These are phyloP conservation scores for Gobio occitaniae DNA, from an alignment of 2,797 vertebrate species.

Conservation along the genomic window DNA sequence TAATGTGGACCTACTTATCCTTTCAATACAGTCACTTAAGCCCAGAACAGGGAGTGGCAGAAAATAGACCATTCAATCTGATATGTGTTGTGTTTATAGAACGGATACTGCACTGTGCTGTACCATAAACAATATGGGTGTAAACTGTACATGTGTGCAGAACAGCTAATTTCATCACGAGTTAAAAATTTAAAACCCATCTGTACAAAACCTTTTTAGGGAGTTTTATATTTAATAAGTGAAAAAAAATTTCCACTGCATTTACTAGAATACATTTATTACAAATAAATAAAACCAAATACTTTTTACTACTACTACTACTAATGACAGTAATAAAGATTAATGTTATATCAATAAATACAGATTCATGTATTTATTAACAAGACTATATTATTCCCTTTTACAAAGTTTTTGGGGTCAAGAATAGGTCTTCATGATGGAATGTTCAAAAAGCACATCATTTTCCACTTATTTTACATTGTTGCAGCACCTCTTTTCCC, in stretches of 20 bases:
- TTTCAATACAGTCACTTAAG: constrained; percentile 27
- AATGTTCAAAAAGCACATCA: neutral
- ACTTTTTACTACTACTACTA: too few species aligned
- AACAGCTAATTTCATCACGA: neutral
- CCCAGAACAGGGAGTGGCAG: neutral
- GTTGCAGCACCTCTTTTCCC: neutral
- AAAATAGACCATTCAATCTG: constrained; percentile 28
- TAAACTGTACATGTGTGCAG: constrained; percentile 23
- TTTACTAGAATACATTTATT: neutral
- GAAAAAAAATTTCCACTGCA: neutral
- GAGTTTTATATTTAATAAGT: neutral
- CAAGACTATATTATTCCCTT: neutral
- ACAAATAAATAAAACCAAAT: too few species aligned
- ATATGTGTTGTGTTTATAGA: constrained; percentile 8
- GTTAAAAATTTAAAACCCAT: neutral
- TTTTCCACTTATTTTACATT: neutral
- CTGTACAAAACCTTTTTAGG: neutral
- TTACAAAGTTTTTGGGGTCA: neutral
- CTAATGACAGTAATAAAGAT: neutral
- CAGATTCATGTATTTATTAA: neutral
- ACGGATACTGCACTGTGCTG: neutral
- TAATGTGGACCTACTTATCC: constrained; percentile 3
- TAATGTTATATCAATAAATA: too few species aligned
- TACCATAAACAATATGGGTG: constrained; percentile 33
- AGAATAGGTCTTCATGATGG: neutral